phyloP scores from a whole-genome alignment of 2,888 invertebrate species.

The Torymus tubicola region DNA sequence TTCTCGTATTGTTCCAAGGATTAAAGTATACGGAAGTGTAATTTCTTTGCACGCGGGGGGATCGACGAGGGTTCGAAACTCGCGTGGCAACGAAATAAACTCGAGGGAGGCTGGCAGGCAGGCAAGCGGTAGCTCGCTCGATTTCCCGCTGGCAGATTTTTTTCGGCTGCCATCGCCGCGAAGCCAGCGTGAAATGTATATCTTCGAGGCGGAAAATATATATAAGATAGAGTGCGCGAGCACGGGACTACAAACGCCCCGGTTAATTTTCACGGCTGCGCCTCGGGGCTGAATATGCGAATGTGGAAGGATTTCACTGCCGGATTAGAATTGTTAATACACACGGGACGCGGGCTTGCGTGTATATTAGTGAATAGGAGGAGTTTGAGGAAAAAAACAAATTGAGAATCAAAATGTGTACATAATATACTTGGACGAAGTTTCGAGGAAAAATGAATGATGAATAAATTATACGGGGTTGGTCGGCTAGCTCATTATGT shows the following conservation, averaged over 20 bases:
- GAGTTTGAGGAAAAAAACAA: no score
- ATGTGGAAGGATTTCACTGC: conserved; percentile 1
- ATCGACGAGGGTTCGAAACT: conserved; percentile 32
- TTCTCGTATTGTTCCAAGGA: conserved; percentile 70
- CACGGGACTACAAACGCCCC: background rate
- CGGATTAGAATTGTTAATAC: no score
- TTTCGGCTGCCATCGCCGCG: background rate
- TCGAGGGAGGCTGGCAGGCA: conserved; percentile 32
- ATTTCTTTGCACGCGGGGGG: conserved; percentile 66
- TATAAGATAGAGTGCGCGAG: background rate
- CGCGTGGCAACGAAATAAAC: conserved; percentile 52
- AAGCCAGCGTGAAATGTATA: background rate
- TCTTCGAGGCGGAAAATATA: conserved; percentile 10
- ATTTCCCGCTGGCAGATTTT: conserved; percentile 15
- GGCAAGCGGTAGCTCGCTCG: background rate
- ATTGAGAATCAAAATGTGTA: no score
- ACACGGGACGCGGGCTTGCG: no score
- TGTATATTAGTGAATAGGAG: no score
- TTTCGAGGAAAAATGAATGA: no score
- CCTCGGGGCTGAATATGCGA: background rate
- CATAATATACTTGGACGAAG: no score
- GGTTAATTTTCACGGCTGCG: conserved; percentile 8
- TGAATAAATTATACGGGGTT: no score
- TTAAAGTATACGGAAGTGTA: conserved; percentile 72
- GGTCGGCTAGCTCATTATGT: no score